Base-by-base conservation (phyloP, 1,140 invertebrate genomes). In the Camponotus floridanus region DNA sequence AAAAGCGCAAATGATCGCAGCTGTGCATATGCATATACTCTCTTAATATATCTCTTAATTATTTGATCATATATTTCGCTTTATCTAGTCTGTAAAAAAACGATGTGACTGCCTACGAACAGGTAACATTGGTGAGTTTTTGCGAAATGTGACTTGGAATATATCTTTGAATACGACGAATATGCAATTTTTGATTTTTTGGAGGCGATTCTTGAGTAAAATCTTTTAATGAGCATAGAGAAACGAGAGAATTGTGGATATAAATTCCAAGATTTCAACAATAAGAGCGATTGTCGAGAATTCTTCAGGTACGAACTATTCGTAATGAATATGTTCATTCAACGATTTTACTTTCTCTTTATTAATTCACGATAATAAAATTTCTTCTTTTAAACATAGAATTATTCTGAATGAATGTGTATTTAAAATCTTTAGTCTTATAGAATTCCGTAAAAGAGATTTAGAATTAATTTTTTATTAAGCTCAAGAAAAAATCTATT, bases 41-140 rank as follows among this genome's bases (percentile, higher is more conserved):
- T 26, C 26, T 26, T n/a, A n/a, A n/a, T n/a, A n/a, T n/a, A n/a
- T n/a, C n/a, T n/a, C n/a, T n/a, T 92, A 88, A 92, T 91, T 84
- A 91, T 92, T 88, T 86, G 87, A 91, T 88, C 88, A 85, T 59
- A 48, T 93, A 33, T 93, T 92, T 93, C 92, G 90, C 91, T 92
- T 91, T 92, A 93, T 94, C 94, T 94, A 94, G 94, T 94, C 94
- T 93, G 89, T 92, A 92, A 94, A 84, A 80, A 9, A 76, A 61
- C n/a, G 76, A 15, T 42, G 21, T 78, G 73, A 65, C 48, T 33
- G 74, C 36, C 36, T 62, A 57, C 42, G 39, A 76, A 78, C 48
- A 18, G 39, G 39, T 31, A 64, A 78, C 21, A 33, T 57, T 48
- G 2, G 15, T 36, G 48, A 80, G 91, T 51, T 84, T 71, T 70